Evolutionary conservation across 2,113 vertebrate species (phyloP).

Genomic region (Engystomops pustulosus): DNA sequence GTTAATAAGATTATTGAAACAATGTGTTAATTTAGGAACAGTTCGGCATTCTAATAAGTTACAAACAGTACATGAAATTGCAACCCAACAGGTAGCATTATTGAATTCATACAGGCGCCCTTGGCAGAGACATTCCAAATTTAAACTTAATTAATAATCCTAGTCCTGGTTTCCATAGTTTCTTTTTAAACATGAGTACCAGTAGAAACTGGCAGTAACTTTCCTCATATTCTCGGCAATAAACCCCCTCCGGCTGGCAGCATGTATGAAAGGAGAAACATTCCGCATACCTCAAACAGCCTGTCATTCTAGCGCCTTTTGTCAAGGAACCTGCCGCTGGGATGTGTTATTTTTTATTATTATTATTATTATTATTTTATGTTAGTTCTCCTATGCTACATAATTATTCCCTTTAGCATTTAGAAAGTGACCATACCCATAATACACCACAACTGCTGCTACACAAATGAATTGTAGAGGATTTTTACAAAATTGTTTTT

Average conservation of each 20-base stretch:
- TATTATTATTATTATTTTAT: conserved; percentile 31
- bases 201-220: conserved; percentile 78
- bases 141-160: conserved; percentile 88
- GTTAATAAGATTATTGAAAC: conserved; percentile 83
- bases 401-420: conserved; percentile 13
- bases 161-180: conserved; percentile 84
- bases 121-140: conserved; percentile 81
- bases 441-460: background rate
- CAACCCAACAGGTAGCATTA: conserved; percentile 79
- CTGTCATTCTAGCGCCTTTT: conserved; percentile 72
- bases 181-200: conserved; percentile 82
- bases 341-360: conserved; percentile 52
- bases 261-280: conserved; percentile 71
- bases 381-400: background rate
- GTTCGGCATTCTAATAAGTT: conserved; percentile 79
- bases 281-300: conserved; percentile 72
- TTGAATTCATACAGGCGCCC: conserved; percentile 77
- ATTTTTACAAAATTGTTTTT: background rate
- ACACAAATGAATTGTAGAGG: background rate
- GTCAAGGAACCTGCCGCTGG: conserved; percentile 70
- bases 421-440: conserved; percentile 20
- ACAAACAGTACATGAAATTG: conserved; percentile 75
- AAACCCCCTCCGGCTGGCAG: conserved; percentile 78
- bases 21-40: conserved; percentile 80
- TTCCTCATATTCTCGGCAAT: conserved; percentile 83